Evolutionary conservation across 2,113 vertebrate genomes (phyloP).

Genomic region (Dolichotis patagonum): DNA sequence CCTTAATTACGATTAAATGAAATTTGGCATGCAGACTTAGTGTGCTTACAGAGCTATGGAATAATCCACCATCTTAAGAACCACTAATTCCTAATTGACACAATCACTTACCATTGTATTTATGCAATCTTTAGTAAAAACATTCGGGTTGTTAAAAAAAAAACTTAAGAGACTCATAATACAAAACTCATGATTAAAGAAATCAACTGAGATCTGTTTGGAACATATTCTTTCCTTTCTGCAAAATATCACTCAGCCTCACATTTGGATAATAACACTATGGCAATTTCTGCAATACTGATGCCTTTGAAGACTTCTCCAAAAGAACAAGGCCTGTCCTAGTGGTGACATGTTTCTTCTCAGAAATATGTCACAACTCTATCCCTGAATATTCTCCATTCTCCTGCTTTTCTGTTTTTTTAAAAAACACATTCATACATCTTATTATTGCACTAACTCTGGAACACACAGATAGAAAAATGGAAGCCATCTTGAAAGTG

Average conservation of each 20-base stretch:
- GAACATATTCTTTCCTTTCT: conserved; percentile 47
- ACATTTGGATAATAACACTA: conserved; percentile 31
- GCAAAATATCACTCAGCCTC: conserved; percentile 29
- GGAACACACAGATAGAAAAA: not conserved
- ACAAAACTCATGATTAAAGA: conserved; percentile 67
- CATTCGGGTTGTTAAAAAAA: conserved; percentile 45
- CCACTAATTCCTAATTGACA: conserved; percentile 74
- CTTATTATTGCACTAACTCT: not conserved
- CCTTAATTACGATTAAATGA: conserved; percentile 61
- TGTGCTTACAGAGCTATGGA: conserved; percentile 48
- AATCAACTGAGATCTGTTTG: conserved; percentile 59
- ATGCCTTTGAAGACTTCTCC: conserved; percentile 31
- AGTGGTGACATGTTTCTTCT: conserved; percentile 47
- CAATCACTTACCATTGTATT: conserved; percentile 58
- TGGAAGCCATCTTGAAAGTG: conserved; percentile 53
- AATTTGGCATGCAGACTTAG: conserved; percentile 55
- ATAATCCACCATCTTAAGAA: conserved; percentile 66
- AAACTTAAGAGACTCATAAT: conserved; percentile 23
- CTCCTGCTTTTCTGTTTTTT: not conserved
- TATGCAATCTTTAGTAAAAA: conserved; percentile 69
- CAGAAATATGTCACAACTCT: conserved; percentile 42
- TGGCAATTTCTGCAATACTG: conserved; percentile 10
- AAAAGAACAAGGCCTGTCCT: conserved; percentile 37
- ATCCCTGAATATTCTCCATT: not conserved
- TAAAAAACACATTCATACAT: not conserved